Base-by-base conservation (phyloP, 2,113 vertebrate genomes). In the Euleptes europaea region DNA sequence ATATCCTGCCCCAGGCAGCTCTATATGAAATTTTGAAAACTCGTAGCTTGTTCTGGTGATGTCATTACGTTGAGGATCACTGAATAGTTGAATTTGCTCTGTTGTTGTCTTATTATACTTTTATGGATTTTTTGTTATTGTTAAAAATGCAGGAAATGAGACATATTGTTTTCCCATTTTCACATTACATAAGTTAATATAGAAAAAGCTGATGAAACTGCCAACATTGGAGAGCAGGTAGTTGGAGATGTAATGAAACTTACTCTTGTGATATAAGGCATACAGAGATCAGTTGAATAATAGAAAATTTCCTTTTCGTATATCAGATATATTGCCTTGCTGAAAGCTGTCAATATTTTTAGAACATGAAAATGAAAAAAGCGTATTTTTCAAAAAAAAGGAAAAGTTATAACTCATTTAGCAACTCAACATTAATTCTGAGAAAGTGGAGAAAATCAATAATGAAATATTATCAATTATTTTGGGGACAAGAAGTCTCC, bases 171-270 rank as follows among this genome's bases (percentile, higher is more conserved):
- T 90, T 74, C 73, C 86, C 82, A 87, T 91, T 80, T 92, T 85
- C 84, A 86, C 65, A 78, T 88, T 72, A 77, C 65, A 38, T 76
- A 28, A 88, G 78, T 92, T 93, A 94, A 94, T 66, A 38, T 31
- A 94, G 91, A 90, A 94, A 94, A 94, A 72, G 88, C 89, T 92
- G 92, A 93, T 92, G 86, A 92, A 95, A 89, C 74, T 63, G 88
- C 91, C 35, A 91, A 86, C 80, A 91, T 85, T 89, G 87, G 71
- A 90, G 91, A 94, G 86, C 87, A 87, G 89, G 89, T 44, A 92
- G 88, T 94, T 89, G 92, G 92, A 92, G 92, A 85, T 91, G 88
- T 95, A 95, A 96, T 96, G 95, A 94, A 96, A 94, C 78, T 76
- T 90, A 88, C 86, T 85, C 87, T 88, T 91, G 88, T 86, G 89